Evolutionary conservation across 2,113 vertebrate genomes (phyloP), one percentile per base, ranked within the genome.

Genomic region (Centropus unirufus): DNA sequence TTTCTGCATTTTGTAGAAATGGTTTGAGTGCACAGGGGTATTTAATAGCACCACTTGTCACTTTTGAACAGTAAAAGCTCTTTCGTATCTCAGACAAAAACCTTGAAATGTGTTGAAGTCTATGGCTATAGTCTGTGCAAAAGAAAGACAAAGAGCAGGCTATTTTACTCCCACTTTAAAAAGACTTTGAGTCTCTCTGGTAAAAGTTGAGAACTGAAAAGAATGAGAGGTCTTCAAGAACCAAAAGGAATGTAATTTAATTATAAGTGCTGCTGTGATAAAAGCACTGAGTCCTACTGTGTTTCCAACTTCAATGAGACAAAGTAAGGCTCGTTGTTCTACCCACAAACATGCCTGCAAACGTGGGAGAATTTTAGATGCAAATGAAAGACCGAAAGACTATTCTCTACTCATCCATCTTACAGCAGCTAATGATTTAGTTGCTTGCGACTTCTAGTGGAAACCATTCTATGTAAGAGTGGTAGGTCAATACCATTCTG

Each of bases 261-360:
- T 92, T 89, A 36, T 78, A 82, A 86, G 79, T 59, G 68, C 64
- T 75, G 72, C 75, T 75, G 59, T 75, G 79, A 78, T 81, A 88
- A 92, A 91, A 92, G 47, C 68, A 83, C 36, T 66, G 44, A 96
- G 67, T 81, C 63, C 55, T 80, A 47, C 90, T 81, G 61, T 87
- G 63, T 80, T 91, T 91, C 42, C 64, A 83, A 12, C 47, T n/a
- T 70, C 44, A 46, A 18, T 72, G 59, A 26, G 63, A 58, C 39
- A 69, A 92, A 92, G 57, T 57, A 81, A 90, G 19, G 32, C 84
- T 91, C 73, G 55, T 91, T 95, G 87, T 96, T 93, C 95, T 94
- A 67, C 94, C 92, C 95, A 94, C 95, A 1, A 64, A 93, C 89
- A 64, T 94, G 87, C 87, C 72, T 93, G 79, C 23, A 40, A 54